Percentiles rank a stretch among this genome's conserved stretches.
phyloP scores from a whole-genome alignment of 1,140 invertebrate species.

The Colletes latitarsis region DNA sequence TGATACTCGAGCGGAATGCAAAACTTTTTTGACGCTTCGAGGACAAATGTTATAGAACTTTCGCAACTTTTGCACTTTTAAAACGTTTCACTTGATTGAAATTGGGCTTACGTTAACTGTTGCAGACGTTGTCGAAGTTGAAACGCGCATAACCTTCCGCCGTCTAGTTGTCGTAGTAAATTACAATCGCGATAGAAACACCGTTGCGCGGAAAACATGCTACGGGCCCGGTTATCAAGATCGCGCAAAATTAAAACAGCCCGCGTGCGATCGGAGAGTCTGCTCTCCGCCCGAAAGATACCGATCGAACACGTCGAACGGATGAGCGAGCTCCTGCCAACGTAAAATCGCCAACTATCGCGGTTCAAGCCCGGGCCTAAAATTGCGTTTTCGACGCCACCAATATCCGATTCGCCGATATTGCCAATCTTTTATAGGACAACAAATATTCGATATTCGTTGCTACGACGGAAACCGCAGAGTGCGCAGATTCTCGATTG shows the following conservation, averaged over 20 bases:
- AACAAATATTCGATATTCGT: background rate
- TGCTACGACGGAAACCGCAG: background rate
- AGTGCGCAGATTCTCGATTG: background rate
- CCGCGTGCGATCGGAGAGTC: conserved; percentile 3
- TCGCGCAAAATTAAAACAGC: conserved; percentile 39
- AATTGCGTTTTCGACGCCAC: conserved; percentile 24
- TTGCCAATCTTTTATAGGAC: conserved; percentile 1
- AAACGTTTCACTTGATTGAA: too few species aligned
- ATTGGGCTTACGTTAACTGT: too few species aligned
- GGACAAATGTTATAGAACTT: too few species aligned
- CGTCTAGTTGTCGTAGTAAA: background rate
- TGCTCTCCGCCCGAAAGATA: conserved; percentile 34
- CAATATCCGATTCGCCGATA: conserved; percentile 32
- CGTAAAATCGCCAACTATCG: conserved; percentile 31
- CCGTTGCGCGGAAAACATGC: conserved; percentile 10
- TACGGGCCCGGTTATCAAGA: conserved; percentile 15
- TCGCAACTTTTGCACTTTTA: too few species aligned
- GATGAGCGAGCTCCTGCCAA: background rate
- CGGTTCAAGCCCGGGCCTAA: background rate
- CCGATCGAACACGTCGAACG: conserved; percentile 35
- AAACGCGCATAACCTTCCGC: background rate
- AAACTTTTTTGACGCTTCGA: too few species aligned
- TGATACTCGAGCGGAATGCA: too few species aligned
- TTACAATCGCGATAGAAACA: conserved; percentile 1
- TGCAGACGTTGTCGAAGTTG: background rate